Base-by-base conservation (phyloP, 2,888 invertebrate species). In the Meandrusa payeni region DNA sequence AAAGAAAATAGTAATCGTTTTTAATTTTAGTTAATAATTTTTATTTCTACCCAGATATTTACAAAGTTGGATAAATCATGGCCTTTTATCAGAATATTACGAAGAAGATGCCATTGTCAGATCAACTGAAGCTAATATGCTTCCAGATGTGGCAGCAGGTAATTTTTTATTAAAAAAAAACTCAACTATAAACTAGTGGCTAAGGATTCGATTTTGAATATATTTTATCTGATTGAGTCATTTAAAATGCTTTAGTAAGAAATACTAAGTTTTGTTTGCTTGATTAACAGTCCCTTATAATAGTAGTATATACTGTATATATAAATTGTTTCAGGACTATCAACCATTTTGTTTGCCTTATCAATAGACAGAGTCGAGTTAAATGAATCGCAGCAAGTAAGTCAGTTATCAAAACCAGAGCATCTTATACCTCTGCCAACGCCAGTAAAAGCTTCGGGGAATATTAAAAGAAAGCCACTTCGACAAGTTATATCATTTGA, bases 341-440 rank as follows among this genome's bases (percentile, higher is more conserved):
- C 93, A 53, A 93, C 96, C 38, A 94, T 98, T 65, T 88, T 98
- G 52, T 98, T 98, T 87, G 98, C 98, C 11, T 92, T 98, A 68
- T 94, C 93, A 64, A 94, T 97, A 47, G 97, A 98, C 83, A 95
- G 95, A 75, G 89, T 92, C 15, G 95, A 95, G 68, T 88, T 96
- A 41, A 95, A 94, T 77, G 88, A 90, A 73, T 87, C 80, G 72
- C 79, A 80, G 57, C 89, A 77, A 64, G 72, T 66, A 41, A 85
- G 61, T 62, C 89, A 80, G 59, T 76, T 75, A 11, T 81, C 69
- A 48, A 82, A 80, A 74, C 67, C 88, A 34, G 91, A 95, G 68
- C 94, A 93, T 38, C 90, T 95, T 26, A 94, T 95, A 62, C 90
- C 91, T 48, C 88, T 92, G 7, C 91, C 92, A 1, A 77, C 90